A percentile compares a stretch with the other conserved stretches of the same genome.
phyloP scores from a whole-genome alignment of 2,797 vertebrate genomes.

The Melanotaenia pygmaea region DNA sequence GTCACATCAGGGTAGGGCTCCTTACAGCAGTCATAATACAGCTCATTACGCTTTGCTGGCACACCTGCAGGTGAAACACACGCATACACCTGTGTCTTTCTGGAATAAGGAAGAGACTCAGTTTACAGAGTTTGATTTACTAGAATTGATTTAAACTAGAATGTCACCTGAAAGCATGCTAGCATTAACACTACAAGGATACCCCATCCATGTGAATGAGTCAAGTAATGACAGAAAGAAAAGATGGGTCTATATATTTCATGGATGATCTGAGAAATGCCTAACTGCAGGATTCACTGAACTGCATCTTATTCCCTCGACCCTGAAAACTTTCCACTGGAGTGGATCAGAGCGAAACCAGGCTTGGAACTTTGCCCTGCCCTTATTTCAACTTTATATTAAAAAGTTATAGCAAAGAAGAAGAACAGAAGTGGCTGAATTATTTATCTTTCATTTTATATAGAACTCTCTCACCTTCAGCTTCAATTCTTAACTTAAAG shows the following conservation, averaged over 20 bases:
- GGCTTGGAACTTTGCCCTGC: slow-evolving; percentile 1
- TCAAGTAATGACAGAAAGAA: slow-evolving; percentile 2
- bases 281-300: slow-evolving; percentile 7
- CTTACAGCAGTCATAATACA: slow-evolving; percentile 93
- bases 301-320: slow-evolving; percentile 7
- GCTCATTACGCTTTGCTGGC: slow-evolving; percentile 91
- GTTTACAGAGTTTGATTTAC: background rate
- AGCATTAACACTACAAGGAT: background rate
- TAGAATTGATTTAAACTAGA: slow-evolving; percentile 7
- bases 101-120: background rate
- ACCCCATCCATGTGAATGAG: background rate
- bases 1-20: slow-evolving; percentile 95
- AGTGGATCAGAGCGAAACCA: slow-evolving; percentile 6
- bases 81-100: slow-evolving; percentile 6
- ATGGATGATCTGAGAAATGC: slow-evolving; percentile 5
- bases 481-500: slow-evolving; percentile 2
- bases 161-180: background rate
- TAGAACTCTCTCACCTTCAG: slow-evolving; percentile 27
- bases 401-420: background rate
- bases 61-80: slow-evolving; percentile 79
- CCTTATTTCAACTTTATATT: slow-evolving; percentile 23
- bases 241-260: slow-evolving; percentile 17
- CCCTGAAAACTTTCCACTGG: slow-evolving; percentile 13
- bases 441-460: background rate
- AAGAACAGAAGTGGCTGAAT: slow-evolving; percentile 3